Evolutionary conservation across 2,113 vertebrate genomes (phyloP).

Genomic region (Phodopus roborovskii): DNA sequence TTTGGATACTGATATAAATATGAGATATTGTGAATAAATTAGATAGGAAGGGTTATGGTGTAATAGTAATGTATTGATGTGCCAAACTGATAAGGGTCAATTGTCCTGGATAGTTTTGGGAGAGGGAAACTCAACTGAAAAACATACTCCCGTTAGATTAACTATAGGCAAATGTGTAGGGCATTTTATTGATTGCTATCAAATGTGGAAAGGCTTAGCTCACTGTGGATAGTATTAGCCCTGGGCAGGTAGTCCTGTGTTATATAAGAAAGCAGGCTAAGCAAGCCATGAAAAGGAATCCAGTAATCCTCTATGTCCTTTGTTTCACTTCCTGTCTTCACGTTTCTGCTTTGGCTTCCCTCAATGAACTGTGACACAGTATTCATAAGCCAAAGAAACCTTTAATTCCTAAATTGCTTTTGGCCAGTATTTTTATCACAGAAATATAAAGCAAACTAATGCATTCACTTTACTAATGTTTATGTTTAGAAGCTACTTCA

Average conservation of each 20-base stretch:
- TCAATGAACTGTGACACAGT: neutral
- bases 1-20: neutral
- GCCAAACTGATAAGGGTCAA: neutral
- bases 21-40: neutral
- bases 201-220: neutral
- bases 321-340: neutral
- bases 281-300: neutral
- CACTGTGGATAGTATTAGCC: neutral
- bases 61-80: neutral
- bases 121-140: neutral
- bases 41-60: neutral
- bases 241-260: neutral
- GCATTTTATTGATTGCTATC: neutral
- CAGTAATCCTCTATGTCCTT: neutral
- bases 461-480: neutral
- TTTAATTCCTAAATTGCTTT: neutral
- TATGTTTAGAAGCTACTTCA: slow-evolving; percentile 10
- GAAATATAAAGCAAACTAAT: neutral
- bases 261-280: neutral
- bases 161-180: neutral
- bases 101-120: neutral
- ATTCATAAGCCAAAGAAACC: neutral
- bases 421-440: neutral
- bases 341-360: neutral
- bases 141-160: neutral